phyloP scores from a whole-genome alignment of 2,797 vertebrate genomes.

The Chiroxiphia lanceolata region DNA sequence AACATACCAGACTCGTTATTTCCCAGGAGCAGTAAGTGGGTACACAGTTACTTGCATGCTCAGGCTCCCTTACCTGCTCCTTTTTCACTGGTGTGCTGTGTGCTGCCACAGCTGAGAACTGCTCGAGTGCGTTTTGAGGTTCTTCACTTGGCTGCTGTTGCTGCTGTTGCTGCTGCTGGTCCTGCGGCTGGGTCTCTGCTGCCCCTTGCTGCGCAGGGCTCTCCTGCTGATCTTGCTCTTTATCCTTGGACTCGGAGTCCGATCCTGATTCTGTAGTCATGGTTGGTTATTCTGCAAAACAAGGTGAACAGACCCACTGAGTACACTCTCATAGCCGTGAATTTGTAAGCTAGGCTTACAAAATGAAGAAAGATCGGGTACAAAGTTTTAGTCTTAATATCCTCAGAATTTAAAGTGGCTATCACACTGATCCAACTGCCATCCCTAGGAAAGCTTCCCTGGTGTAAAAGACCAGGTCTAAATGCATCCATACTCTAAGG shows the following conservation, averaged over 20 bases:
- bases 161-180: conserved; percentile 50
- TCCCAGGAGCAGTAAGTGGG: background rate
- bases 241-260: conserved; percentile 87
- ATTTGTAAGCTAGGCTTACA: background rate
- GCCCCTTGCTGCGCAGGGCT: conserved; percentile 53
- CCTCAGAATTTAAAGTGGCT: background rate
- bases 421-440: background rate
- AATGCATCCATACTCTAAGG: background rate
- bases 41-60: rapidly evolving
- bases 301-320: background rate
- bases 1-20: background rate
- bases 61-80: conserved; percentile 65
- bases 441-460: background rate
- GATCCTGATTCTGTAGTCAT: conserved; percentile 95
- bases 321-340: rapidly evolving
- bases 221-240: conserved; percentile 82
- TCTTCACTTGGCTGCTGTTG: conserved; percentile 54
- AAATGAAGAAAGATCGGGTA: rapidly evolving
- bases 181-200: conserved; percentile 16
- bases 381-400: background rate
- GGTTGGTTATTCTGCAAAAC: conserved; percentile 85
- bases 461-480: background rate
- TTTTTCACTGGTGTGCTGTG: conserved; percentile 87
- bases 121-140: conserved; percentile 66
- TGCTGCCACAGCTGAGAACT: conserved; percentile 81